Evolutionary conservation across 1,140 invertebrate genomes (phyloP).

Genomic region (Carposina sasakii): DNA sequence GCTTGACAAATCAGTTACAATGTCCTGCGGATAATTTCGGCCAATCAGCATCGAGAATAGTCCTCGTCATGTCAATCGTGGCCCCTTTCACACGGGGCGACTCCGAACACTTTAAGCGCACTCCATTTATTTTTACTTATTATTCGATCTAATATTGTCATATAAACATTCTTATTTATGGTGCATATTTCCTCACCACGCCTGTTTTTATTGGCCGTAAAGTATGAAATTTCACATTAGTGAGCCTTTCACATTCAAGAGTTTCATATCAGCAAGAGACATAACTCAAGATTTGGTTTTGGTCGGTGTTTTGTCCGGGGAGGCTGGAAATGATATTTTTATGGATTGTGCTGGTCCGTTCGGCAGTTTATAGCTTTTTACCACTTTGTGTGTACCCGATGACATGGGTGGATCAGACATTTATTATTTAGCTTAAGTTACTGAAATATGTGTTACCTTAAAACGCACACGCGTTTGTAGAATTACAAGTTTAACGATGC

Average conservation of each 20-base stretch:
- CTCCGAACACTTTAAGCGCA: conserved; percentile 12
- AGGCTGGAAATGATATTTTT: conserved; percentile 46
- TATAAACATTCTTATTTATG: conserved; percentile 60
- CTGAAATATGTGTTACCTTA: too few species aligned
- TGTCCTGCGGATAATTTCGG: conserved; percentile 19
- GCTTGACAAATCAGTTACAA: conserved; percentile 33
- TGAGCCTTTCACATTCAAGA: conserved; percentile 52
- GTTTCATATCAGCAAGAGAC: conserved; percentile 41
- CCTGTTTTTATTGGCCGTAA: conserved; percentile 59
- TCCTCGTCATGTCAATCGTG: too few species aligned
- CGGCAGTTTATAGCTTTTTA: conserved; percentile 50
- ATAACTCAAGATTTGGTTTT: conserved; percentile 58
- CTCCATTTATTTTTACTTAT: conserved; percentile 50
- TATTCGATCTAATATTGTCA: conserved; percentile 54
- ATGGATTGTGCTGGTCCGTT: conserved; percentile 36
- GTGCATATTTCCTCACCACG: conserved; percentile 35
- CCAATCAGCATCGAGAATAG: conserved; percentile 28
- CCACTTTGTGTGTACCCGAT: conserved; percentile 36
- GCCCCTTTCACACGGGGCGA: conserved; percentile 35
- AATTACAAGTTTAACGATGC: too few species aligned
- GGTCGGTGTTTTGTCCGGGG: conserved; percentile 45
- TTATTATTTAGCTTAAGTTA: too few species aligned
- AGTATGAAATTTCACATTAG: conserved; percentile 61
- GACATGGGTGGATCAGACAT: too few species aligned
- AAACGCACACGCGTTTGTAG: too few species aligned